Evolutionary conservation across 1,140 invertebrate species (phyloP).

Genomic region (Pseudomyrmex concolor): DNA sequence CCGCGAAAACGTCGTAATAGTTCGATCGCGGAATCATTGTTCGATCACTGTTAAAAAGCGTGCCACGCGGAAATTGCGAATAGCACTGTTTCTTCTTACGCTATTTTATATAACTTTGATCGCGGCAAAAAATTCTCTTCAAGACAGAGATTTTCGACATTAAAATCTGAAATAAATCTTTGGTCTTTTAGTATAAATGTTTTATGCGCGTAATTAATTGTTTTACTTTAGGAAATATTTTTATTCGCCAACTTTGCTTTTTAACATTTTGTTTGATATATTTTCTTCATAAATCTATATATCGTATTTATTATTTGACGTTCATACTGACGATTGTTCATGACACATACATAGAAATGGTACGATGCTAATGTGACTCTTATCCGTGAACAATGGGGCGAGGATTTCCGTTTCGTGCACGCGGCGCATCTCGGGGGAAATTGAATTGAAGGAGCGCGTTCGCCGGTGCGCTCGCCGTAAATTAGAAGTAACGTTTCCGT

Average conservation of each 20-base stretch:
- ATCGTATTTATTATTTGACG: background rate
- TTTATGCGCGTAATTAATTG: background rate
- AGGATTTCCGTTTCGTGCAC: slow-evolving; percentile 51
- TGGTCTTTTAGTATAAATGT: background rate
- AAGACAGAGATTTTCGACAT: background rate
- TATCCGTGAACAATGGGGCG: slow-evolving; percentile 40
- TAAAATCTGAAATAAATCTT: background rate
- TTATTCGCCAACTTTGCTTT: too few relatives aligned
- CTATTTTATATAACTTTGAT: background rate
- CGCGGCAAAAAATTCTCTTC: background rate
- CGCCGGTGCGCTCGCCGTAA: slow-evolving; percentile 14
- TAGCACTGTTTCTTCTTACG: slow-evolving; percentile 31
- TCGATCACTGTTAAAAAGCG: slow-evolving; percentile 31
- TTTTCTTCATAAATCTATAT: too few relatives aligned
- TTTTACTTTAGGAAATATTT: too few relatives aligned
- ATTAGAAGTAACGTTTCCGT: slow-evolving; percentile 36
- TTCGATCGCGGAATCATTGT: slow-evolving; percentile 41
- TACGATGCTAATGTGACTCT: slow-evolving; percentile 18
- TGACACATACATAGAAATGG: too few relatives aligned
- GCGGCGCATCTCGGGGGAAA: slow-evolving; percentile 43
- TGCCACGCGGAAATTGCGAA: slow-evolving; percentile 32
- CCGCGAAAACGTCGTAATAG: slow-evolving; percentile 6
- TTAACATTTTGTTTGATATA: too few relatives aligned
- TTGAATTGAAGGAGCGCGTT: slow-evolving; percentile 55
- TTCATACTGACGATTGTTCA: background rate